A percentile compares a stretch with the other conserved stretches of the same genome.
Evolutionary conservation across 2,113 vertebrate species (phyloP).

Genomic region (Vidua chalybeata): DNA sequence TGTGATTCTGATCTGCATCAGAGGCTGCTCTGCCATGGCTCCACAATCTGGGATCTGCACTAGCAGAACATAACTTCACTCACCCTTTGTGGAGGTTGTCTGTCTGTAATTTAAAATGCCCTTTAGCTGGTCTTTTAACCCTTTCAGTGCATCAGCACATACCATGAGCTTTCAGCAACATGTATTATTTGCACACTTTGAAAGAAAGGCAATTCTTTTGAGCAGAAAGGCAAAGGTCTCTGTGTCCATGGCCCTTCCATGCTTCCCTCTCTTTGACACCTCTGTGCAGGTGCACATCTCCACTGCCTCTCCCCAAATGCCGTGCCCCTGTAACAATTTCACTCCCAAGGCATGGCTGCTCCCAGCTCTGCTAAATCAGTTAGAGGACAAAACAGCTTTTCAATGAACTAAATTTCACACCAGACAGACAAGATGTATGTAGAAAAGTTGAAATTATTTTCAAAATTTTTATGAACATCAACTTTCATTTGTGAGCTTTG

Average conservation of each 20-base stretch:
- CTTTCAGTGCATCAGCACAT: not conserved
- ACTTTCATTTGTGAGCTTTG: not conserved
- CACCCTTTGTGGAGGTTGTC: not conserved
- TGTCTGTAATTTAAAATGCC: not conserved
- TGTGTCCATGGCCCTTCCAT: not conserved
- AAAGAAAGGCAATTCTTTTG: not conserved
- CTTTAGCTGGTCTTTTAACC: not conserved
- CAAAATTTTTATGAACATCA: not conserved
- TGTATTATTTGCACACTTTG: not conserved
- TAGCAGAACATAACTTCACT: not conserved
- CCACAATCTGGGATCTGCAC: not conserved
- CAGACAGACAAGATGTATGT: not conserved
- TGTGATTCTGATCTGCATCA: fast-evolving
- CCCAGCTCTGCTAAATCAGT: not conserved
- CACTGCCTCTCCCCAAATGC: not conserved
- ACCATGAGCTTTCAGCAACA: not conserved
- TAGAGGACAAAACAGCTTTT: not conserved
- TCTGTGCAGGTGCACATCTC: not conserved
- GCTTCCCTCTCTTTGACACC: not conserved
- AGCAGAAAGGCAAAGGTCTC: not conserved
- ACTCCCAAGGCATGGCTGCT: not conserved
- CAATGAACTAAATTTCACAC: not conserved
- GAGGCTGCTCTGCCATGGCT: not conserved
- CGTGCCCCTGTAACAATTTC: not conserved
- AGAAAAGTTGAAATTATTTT: not conserved